Base-by-base conservation (phyloP, 2,888 invertebrate species). In the Agonopterix heracliana region DNA sequence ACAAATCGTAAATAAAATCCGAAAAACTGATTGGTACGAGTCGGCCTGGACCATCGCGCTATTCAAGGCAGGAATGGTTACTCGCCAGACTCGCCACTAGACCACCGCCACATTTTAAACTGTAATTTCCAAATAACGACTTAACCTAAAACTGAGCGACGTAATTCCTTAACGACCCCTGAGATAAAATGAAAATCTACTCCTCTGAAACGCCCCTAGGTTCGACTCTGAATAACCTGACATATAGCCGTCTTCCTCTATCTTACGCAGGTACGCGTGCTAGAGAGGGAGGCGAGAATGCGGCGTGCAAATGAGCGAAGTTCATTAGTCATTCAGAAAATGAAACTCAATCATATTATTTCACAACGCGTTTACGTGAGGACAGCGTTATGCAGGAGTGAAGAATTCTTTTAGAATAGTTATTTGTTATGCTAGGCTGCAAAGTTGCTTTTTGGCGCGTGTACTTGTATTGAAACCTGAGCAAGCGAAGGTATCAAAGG, bases 261-360 rank as follows among this genome's bases (percentile, higher is more conserved):
- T 48, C 63, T n/a, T 52, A 52, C 3, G 46, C 41, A 13, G n/a
- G 5, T 35, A 9, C 7, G n/a, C 4, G 47, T n/a, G 50, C 46
- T 51, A 43, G 57, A 69, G 45, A 35, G 65, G 52, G 62, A 65
- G 56, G 38, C 50, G 50, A 54, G 52, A 54, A 34, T 51, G 44
- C 48, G 49, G 52, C 49, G 47, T 50, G 58, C 57, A 73, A 72
- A 78, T 74, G 72, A 81, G 71, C 59, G 59, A 56, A 69, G 75
- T 79, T 82, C 78, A 81, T 82, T 81, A 81, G 66, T 66, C 75
- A 81, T 82, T 80, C 81, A 71, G 71, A 75, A 79, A 79, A 82
- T 80, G 77, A 76, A 81, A 80, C 74, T 78, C 76, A 72, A 82
- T 82, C 77, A 81, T 76, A 77, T 74, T 75, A 68, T 71, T 72